Evolutionary conservation across 2,888 invertebrate genomes (phyloP).

Genomic region (Dasypolia templi): DNA sequence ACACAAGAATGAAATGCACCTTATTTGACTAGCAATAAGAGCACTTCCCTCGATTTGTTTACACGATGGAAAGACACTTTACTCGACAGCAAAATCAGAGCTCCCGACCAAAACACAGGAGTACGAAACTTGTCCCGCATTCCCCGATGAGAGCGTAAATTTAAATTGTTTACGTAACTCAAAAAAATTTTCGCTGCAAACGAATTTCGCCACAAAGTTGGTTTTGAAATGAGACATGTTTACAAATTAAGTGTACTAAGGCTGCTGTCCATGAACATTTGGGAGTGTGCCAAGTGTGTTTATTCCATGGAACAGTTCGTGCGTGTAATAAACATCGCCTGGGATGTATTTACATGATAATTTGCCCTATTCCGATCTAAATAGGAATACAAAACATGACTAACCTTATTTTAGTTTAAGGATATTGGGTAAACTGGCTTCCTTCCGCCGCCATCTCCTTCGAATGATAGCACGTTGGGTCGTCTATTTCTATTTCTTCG

Average conservation of each 20-base stretch:
- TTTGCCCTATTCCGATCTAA: conserved; percentile 63
- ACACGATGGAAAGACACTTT: conserved; percentile 6
- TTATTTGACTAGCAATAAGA: not conserved
- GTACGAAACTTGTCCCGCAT: conserved; percentile 12
- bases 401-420: conserved; percentile 64
- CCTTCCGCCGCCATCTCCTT: conserved; percentile 29
- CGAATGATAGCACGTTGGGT: conserved; percentile 14
- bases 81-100: conserved; percentile 26
- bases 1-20: not conserved
- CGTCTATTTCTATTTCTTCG: conserved; percentile 25
- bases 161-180: conserved; percentile 53
- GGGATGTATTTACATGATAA: conserved; percentile 77
- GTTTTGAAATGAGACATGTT: conserved; percentile 71
- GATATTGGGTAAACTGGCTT: conserved; percentile 51
- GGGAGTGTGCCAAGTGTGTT: conserved; percentile 80
- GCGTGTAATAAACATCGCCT: conserved; percentile 76
- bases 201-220: conserved; percentile 53
- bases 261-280: conserved; percentile 71
- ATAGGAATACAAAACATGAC: conserved; percentile 62
- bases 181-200: conserved; percentile 53
- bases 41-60: not conserved
- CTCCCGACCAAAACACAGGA: conserved; percentile 4
- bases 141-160: conserved; percentile 39
- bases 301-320: conserved; percentile 77
- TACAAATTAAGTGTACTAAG: conserved; percentile 75